Evolutionary conservation across 2,888 invertebrate species (phyloP), one percentile per base, ranked within the genome.

Genomic region (Mayetiola destructor): DNA sequence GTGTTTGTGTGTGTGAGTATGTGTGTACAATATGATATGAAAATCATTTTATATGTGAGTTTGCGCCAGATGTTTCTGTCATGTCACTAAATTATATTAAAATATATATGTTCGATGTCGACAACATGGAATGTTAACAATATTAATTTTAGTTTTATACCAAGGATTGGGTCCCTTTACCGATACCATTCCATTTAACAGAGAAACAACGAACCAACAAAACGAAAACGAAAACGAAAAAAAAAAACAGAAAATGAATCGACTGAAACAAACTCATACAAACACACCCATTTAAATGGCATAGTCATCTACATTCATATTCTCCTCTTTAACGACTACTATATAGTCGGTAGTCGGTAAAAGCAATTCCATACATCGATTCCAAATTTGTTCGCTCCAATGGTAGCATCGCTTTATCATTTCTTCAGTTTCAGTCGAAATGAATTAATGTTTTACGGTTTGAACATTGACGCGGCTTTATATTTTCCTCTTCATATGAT

Each of bases 11-110:
- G n/a, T n/a, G n/a, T n/a, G n/a, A n/a, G n/a, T n/a, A n/a, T n/a
- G n/a, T n/a, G n/a, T n/a, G n/a, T n/a, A n/a, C n/a, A n/a, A n/a
- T n/a, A n/a, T n/a, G n/a, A n/a, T n/a, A n/a, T n/a, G n/a, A n/a
- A n/a, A n/a, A n/a, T n/a, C n/a, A n/a, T n/a, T n/a, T n/a, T n/a
- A n/a, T n/a, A n/a, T n/a, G 29, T n/a, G 48, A 48, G 48, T 48
- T 48, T 48, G 48, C 48, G 48, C 48, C 48, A 48, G 48, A 48
- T 48, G 48, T 48, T 48, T 48, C 27, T 48, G 48, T 48, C 48
- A 48, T 48, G 6, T n/a, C n/a, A n/a, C 5, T 23, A 48, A 48
- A 48, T 27, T 48, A 23, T n/a, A n/a, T n/a, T n/a, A n/a, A n/a
- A n/a, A n/a, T n/a, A n/a, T n/a, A n/a, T n/a, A n/a, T 48, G n/a